Base-by-base conservation (phyloP, 1,140 invertebrate species). In the Himalopsyche phryganea region DNA sequence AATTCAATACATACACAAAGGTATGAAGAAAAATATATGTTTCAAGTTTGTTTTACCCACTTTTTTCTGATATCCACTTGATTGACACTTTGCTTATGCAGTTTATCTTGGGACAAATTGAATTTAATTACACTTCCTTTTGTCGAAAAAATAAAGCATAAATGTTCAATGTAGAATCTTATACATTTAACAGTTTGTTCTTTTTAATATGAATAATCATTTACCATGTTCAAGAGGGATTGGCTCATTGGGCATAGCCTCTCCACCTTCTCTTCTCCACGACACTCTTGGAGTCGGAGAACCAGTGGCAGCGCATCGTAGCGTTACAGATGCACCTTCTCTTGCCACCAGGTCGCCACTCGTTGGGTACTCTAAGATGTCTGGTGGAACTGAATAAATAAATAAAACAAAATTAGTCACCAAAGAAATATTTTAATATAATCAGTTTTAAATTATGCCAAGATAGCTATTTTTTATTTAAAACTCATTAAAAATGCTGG, bases 271-370 rank as follows among this genome's bases (percentile, higher is more conserved):
- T 40, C 90, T 80, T 50, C 89, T 81, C 91, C 91, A 94, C 20
- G 85, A 86, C 51, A 93, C 89, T 46, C 80, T 85, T 0, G 91
- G 91, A 13, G 81, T 77, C 6, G 92, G 92, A 15, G 88, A 88
- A 15, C 92, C 92, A 50, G 81, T 85, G 0, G 89, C 89, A 1
- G 85, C 85, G 67, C 92, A 96, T 56, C 83, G 81, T 45, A 96
- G 74, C 18, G 87, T 89, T 9, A 93, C 89, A 68, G 94, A 92
- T 40, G 84, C 85, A 2, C 90, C 90, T 71, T 96, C 92, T 32
- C 88, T 75, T 1, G 91, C 89, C 33, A 93, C 87, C 77, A 94
- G 88, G 72, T 95, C 92, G 11, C 89, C 86, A 69, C 90, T 91
- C 45, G 90, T 91, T 19, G 87, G 85, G 67, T 88, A 85, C 78